Evolutionary conservation across 2,797 vertebrate genomes (phyloP), one percentile per base, ranked within the genome.

Genomic region (Anomalospiza imberbis): DNA sequence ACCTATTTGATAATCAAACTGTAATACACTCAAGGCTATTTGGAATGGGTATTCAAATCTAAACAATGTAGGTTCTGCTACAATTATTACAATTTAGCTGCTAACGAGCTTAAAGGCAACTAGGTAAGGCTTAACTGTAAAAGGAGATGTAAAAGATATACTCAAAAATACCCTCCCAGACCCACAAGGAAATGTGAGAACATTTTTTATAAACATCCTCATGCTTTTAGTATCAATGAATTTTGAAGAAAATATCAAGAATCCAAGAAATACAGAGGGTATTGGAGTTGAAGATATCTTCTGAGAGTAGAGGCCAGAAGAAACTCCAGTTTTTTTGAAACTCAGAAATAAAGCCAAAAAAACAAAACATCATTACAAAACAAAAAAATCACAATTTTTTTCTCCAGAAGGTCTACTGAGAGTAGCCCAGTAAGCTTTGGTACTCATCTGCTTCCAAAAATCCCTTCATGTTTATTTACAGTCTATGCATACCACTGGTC

Each of bases 211-310:
- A 6, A 93, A 72, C 21, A 82, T 3, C 13, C 12, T 91, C 36
- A 62, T 3, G 4, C 32, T 81, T 65, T 32, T 31, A 58, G 4
- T 66, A 50, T 12, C 0, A 0, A 8, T 3, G 18, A 22, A 12
- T 74, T 93, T 83, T 62, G 36, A 81, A 86, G 47, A 86, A 87
- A 75, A 81, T 47, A 22, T 60, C 84, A 72, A 81, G 54, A 94
- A 63, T 47, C 54, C 40, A 83, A 80, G 40, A 79, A 70, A 88
- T 28, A 51, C 1, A 5, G 17, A 50, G 10, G 7, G 8, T 40
- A 85, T 29, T 5, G 0, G 31, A 72, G n/a, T 36, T 47, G 22
- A 47, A 81, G 50, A 3, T 68, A 72, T 0, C 22, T 67, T 47
- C 70, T 32, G 14, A 78, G 7, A 68, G 20, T 2, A 71, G 14